Evolutionary conservation across 1,140 invertebrate species (phyloP).

Genomic region (Microplitis demolitor): DNA sequence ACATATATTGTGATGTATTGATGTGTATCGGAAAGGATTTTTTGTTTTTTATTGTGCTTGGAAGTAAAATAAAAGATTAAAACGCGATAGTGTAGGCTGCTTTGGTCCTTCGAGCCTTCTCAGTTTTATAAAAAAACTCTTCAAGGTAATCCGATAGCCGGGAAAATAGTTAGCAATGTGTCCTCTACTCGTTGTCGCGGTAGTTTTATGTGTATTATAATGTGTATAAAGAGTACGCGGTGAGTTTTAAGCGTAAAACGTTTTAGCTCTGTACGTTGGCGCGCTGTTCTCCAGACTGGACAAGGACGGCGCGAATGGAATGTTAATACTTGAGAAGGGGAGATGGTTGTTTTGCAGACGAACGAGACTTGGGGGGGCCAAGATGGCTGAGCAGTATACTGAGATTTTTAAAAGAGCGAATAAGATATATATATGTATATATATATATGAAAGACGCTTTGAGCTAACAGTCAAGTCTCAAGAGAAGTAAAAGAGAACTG

Average conservation of each 20-base stretch:
- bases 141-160: neutral
- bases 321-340: slow-evolving; percentile 18
- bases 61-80: too few relatives aligned
- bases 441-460: too few relatives aligned
- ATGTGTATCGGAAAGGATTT: too few relatives aligned
- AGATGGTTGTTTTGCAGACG: neutral
- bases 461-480: too few relatives aligned
- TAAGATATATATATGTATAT: neutral
- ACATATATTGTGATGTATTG: too few relatives aligned
- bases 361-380: neutral
- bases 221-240: neutral
- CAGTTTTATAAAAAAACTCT: neutral
- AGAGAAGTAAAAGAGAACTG: too few relatives aligned
- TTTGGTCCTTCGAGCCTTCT: neutral
- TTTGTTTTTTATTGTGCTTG: too few relatives aligned
- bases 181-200: neutral
- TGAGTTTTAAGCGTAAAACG: neutral
- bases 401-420: neutral
- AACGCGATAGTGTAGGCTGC: too few relatives aligned
- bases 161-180: neutral
- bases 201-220: neutral
- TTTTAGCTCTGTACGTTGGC: neutral
- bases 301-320: slow-evolving; percentile 25
- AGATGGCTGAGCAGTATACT: neutral
- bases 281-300: slow-evolving; percentile 1